phyloP scores from a whole-genome alignment of 2,797 vertebrate genomes.

The Syndactyla subalaris region DNA sequence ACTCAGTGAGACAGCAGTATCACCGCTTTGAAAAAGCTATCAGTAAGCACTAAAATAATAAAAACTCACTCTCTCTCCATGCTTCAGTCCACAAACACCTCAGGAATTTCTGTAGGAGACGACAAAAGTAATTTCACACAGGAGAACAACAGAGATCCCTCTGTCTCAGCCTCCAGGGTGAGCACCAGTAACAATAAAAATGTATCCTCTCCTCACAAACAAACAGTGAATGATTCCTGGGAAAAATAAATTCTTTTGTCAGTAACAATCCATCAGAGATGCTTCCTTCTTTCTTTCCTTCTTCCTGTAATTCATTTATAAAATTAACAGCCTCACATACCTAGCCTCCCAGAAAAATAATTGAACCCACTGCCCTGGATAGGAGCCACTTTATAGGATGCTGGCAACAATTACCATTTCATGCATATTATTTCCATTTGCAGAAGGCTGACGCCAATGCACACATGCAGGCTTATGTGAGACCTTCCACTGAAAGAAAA shows the following conservation, averaged over 20 bases:
- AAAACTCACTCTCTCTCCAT: neutral
- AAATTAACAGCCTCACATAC: constrained; percentile 5
- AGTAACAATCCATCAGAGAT: neutral
- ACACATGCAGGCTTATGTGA: constrained; percentile 66
- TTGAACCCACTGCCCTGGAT: constrained; percentile 21
- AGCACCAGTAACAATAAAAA: neutral
- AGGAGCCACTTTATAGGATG: neutral
- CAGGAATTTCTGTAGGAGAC: neutral
- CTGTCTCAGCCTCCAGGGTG: neutral
- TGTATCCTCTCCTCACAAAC: neutral
- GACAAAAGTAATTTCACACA: neutral
- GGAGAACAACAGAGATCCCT: neutral
- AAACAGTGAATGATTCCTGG: fast-evolving
- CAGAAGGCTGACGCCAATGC: constrained; percentile 78
- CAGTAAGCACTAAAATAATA: neutral
- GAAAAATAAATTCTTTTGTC: neutral
- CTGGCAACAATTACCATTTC: constrained; percentile 12
- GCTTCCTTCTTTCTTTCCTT: neutral
- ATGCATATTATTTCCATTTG: constrained; percentile 47
- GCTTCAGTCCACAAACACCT: neutral
- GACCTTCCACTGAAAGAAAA: neutral
- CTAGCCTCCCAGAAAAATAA: neutral
- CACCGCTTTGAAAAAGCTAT: neutral
- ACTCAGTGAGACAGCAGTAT: neutral
- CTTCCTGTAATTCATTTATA: constrained; percentile 1